These are phyloP conservation scores for Aplochiton taeniatus DNA, from an alignment of 2,797 vertebrate genomes.

Conservation along the genomic window DNA sequence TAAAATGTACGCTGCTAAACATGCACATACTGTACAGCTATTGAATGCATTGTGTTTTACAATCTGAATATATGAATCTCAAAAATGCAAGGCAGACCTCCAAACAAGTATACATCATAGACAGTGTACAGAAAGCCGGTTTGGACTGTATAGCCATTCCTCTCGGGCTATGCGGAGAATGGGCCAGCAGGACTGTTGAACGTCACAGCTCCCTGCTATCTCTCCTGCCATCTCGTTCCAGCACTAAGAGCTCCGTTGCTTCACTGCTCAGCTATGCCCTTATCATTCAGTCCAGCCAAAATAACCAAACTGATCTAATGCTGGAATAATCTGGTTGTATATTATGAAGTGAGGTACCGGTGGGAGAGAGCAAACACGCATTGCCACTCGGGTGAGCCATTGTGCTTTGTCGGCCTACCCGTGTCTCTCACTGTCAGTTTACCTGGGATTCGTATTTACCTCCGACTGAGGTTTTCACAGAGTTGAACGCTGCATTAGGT, in stretches of 20 bases:
- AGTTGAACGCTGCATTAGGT: background rate
- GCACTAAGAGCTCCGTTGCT: conserved; percentile 8
- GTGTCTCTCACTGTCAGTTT: too few species aligned
- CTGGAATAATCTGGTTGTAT: conserved; percentile 42
- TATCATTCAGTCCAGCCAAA: conserved; percentile 27
- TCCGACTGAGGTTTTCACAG: conserved; percentile 24
- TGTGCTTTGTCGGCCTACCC: too few species aligned
- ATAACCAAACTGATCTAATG: conserved; percentile 44
- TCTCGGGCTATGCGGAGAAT: background rate
- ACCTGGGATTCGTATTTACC: too few species aligned
- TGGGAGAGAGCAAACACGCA: too few species aligned
- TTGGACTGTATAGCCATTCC: conserved; percentile 2
- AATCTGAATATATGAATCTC: background rate
- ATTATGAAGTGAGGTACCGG: conserved; percentile 49
- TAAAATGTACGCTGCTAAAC: background rate
- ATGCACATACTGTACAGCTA: background rate
- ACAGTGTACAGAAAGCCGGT: background rate
- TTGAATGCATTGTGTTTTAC: background rate
- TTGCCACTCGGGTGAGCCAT: too few species aligned
- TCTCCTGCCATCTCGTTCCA: conserved; percentile 15
- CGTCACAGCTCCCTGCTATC: conserved; percentile 1
- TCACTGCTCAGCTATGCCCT: conserved; percentile 45
- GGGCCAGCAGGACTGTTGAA: background rate
- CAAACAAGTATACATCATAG: background rate
- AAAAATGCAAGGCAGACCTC: background rate